These are phyloP conservation scores for Riparia riparia DNA, from an alignment of 2,113 vertebrate species.

Conservation along the genomic window DNA sequence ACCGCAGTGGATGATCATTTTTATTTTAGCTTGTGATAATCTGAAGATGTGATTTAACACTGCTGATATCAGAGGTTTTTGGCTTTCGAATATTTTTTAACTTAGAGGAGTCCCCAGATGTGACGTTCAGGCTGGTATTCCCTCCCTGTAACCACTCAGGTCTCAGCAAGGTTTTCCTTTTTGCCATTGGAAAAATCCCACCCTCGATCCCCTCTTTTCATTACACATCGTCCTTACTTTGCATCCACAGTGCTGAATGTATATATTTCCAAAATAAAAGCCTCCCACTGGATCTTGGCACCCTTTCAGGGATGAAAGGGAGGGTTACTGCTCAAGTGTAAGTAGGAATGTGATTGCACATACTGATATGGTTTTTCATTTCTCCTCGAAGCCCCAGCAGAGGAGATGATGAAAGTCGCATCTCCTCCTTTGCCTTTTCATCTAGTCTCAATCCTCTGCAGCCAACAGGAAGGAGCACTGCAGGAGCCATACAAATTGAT, in stretches of 20 bases:
- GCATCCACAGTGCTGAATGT: neutral
- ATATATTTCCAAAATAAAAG: neutral
- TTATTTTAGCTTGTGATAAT: neutral
- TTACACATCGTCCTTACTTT: neutral
- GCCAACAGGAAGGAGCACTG: neutral
- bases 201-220: neutral
- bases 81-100: neutral
- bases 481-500: neutral
- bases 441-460: neutral
- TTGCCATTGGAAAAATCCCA: neutral
- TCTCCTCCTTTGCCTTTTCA: constrained; percentile 16
- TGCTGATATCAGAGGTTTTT: neutral
- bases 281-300: neutral
- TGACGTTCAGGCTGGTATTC: neutral
- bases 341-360: neutral
- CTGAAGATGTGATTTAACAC: neutral
- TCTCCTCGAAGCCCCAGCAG: neutral
- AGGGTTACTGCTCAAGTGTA: neutral
- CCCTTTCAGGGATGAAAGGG: neutral
- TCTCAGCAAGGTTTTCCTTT: neutral
- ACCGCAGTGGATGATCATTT: neutral
- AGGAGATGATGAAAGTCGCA: constrained; percentile 31
- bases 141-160: neutral
- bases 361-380: constrained; percentile 33
- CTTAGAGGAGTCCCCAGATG: neutral